phyloP scores from a whole-genome alignment of 2,888 invertebrate species.

The Synergus laeviventris region DNA sequence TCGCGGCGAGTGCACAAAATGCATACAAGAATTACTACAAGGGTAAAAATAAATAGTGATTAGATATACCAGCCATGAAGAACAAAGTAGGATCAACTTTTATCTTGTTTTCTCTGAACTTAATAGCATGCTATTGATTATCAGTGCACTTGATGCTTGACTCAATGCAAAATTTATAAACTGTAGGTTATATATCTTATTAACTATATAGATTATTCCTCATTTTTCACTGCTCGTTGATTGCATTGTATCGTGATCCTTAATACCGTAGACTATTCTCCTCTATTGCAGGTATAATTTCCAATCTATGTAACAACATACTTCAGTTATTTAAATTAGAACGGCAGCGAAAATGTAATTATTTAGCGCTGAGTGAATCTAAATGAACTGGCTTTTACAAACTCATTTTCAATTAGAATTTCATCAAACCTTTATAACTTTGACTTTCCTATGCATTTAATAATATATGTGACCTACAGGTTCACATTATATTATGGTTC shows the following conservation, averaged over 20 bases:
- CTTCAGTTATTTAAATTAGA: too few relatives aligned
- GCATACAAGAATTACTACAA: neutral
- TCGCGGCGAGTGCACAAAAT: neutral
- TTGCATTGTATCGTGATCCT: neutral
- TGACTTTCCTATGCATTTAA: too few relatives aligned
- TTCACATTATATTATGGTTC: too few relatives aligned
- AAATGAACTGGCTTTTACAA: too few relatives aligned
- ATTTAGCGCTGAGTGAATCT: too few relatives aligned
- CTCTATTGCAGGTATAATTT: too few relatives aligned
- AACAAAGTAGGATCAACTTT: neutral
- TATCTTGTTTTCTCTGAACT: neutral
- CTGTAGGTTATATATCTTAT: neutral
- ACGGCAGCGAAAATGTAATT: too few relatives aligned
- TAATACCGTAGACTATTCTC: neutral
- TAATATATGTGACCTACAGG: too few relatives aligned
- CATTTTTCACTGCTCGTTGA: neutral
- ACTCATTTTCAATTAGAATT: too few relatives aligned
- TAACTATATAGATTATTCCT: neutral
- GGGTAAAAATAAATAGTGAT: conserved; percentile 14
- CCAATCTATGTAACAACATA: too few relatives aligned
- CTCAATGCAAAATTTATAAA: neutral
- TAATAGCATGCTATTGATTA: conserved; percentile 15
- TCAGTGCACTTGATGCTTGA: neutral
- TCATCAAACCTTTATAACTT: too few relatives aligned
- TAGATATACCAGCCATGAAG: neutral